Conservation (phyloP, 2,888 invertebrate genomes). For the Tinea semifulvella region DNA sequence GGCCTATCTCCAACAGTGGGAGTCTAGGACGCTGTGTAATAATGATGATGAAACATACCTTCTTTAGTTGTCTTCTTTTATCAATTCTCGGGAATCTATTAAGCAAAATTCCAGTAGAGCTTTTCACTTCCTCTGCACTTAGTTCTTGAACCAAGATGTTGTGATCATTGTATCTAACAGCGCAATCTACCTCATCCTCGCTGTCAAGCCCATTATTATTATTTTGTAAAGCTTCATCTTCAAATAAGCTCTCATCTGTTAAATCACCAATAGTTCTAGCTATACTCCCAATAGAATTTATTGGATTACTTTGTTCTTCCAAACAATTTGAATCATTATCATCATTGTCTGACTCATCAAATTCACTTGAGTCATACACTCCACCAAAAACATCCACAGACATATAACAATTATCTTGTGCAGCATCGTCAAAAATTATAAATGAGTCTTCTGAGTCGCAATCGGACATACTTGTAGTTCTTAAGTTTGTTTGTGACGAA, state of each 20-base stretch:
- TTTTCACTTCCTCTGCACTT: not conserved
- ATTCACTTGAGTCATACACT: slow-evolving; percentile 1
- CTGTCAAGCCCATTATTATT: slow-evolving; percentile 15
- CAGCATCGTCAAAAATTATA: slow-evolving; percentile 57
- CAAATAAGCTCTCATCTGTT: slow-evolving; percentile 46
- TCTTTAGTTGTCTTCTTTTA: slow-evolving; percentile 35
- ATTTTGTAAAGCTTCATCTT: slow-evolving; percentile 19
- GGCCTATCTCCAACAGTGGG: too few species aligned
- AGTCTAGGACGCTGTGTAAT: too few species aligned
- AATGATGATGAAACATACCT: too few species aligned
- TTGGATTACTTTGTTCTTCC: too few species aligned
- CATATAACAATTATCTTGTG: slow-evolving; percentile 42
- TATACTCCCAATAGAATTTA: slow-evolving; percentile 19
- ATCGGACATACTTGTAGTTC: slow-evolving; percentile 39
- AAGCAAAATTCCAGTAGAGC: slow-evolving; percentile 32
- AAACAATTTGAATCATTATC: slow-evolving; percentile 27
- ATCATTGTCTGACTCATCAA: slow-evolving; percentile 23
- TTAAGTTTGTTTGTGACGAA: slow-evolving; percentile 24
- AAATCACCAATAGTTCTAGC: slow-evolving; percentile 47
- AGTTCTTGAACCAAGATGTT: not conserved
- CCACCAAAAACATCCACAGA: slow-evolving; percentile 46
- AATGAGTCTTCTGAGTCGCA: slow-evolving; percentile 70
- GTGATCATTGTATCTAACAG: slow-evolving; percentile 18
- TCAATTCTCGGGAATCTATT: slow-evolving; percentile 32
- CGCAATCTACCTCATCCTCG: slow-evolving; percentile 49